Conservation (phyloP, 2,888 invertebrate species). For the Noctua janthina region DNA sequence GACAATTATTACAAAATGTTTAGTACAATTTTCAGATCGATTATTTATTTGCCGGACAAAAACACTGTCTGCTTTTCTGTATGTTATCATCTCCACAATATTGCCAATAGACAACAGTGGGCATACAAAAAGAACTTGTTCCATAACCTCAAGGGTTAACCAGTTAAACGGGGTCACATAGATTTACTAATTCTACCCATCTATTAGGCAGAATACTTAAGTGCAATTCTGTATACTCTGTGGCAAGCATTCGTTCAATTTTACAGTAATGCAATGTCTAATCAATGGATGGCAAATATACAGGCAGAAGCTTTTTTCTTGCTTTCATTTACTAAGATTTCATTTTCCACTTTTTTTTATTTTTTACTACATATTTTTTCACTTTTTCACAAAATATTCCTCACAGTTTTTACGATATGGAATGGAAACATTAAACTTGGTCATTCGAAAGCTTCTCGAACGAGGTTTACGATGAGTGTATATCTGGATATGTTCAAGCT, state of each 20-base stretch:
- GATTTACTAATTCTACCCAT: not conserved
- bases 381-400: not conserved
- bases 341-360: no score
- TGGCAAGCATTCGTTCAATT: slow-evolving; percentile 37
- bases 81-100: not conserved
- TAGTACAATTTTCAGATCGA: not conserved
- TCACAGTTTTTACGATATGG: not conserved
- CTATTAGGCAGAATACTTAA: slow-evolving; percentile 16
- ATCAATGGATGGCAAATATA: not conserved
- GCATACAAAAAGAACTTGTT: not conserved
- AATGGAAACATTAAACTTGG: slow-evolving; percentile 1
- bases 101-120: not conserved
- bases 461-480: not conserved
- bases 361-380: no score
- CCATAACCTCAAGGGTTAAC: not conserved
- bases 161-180: slow-evolving; percentile 6
- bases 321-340: not conserved
- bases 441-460: not conserved
- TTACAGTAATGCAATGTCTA: not conserved
- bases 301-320: not conserved
- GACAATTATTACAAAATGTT: not conserved
- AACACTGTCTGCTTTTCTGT: not conserved
- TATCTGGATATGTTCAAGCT: not conserved
- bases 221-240: slow-evolving; percentile 43
- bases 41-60: not conserved